Evolutionary conservation across 2,113 vertebrate species (phyloP).

Genomic region (Carassius auratus): DNA sequence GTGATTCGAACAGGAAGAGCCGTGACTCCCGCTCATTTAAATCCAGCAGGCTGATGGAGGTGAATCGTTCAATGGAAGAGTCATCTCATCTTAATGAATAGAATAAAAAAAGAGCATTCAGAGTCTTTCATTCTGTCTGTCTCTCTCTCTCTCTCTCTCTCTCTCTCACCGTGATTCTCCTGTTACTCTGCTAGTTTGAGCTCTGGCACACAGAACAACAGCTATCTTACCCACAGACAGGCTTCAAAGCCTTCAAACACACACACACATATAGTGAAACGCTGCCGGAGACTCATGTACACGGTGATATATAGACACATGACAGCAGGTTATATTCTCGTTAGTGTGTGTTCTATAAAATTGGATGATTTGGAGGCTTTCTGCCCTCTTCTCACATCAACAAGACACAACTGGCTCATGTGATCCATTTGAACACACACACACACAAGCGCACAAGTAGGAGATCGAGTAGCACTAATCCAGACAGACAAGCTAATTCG

Average conservation of each 20-base stretch:
- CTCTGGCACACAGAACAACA: constrained; percentile 45
- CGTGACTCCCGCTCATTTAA: constrained; percentile 36
- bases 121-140: constrained; percentile 9
- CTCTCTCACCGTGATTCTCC: not conserved
- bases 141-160: constrained; percentile 32
- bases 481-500: constrained; percentile 24
- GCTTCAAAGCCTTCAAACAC: constrained; percentile 20
- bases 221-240: constrained; percentile 46
- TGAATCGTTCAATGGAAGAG: constrained; percentile 30
- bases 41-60: constrained; percentile 32
- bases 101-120: constrained; percentile 31
- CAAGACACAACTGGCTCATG: constrained; percentile 5
- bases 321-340: constrained; percentile 39
- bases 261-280: constrained; percentile 46
- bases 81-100: constrained; percentile 30
- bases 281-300: constrained; percentile 43
- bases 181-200: constrained; percentile 17
- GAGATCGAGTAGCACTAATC: constrained; percentile 21
- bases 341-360: constrained; percentile 30
- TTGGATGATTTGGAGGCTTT: constrained; percentile 22
- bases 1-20: constrained; percentile 38
- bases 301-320: constrained; percentile 47
- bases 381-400: constrained; percentile 12
- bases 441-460: not conserved
- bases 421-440: constrained; percentile 6